A percentile compares a stretch with the other conserved stretches of the same genome.
These are phyloP conservation scores for Cynoglossus semilaevis DNA, from an alignment of 2,113 vertebrate genomes.

Conservation along the genomic window DNA sequence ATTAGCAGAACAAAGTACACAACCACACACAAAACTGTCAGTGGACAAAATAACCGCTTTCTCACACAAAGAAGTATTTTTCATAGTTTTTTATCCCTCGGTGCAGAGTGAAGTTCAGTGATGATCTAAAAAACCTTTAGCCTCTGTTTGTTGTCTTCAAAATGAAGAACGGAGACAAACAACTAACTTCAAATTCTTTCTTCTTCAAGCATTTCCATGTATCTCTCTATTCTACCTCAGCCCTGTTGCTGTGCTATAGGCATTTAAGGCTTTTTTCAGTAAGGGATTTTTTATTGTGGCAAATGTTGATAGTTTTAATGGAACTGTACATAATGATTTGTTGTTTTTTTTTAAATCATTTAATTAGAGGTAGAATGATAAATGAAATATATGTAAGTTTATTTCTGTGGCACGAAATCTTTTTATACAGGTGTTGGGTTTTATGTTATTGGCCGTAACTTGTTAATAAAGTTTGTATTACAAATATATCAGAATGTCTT, in stretches of 20 bases:
- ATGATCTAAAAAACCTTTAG: no score
- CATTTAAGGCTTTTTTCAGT: slow-evolving; percentile 43
- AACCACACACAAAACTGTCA: no score
- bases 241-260: slow-evolving; percentile 56
- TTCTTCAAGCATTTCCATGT: slow-evolving; percentile 10
- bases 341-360: slow-evolving; percentile 47
- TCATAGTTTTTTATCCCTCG: no score
- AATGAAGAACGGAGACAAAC: neutral
- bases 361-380: slow-evolving; percentile 43
- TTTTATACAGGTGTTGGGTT: slow-evolving; percentile 58
- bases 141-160: neutral
- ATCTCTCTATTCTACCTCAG: slow-evolving; percentile 76
- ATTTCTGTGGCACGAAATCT: slow-evolving; percentile 28
- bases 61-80: no score
- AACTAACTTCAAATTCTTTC: neutral
- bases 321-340: slow-evolving; percentile 69
- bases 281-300: slow-evolving; percentile 33
- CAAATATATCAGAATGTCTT: slow-evolving; percentile 10
- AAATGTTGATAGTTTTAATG: slow-evolving; percentile 44
- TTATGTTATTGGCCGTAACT: slow-evolving; percentile 71
- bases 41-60: no score
- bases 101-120: no score
- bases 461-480: slow-evolving; percentile 63
- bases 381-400: slow-evolving; percentile 46
- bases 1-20: slow-evolving; percentile 13